These are phyloP conservation scores for Netelia fuscicornis DNA, from an alignment of 2,888 invertebrate genomes.

Conservation along the genomic window DNA sequence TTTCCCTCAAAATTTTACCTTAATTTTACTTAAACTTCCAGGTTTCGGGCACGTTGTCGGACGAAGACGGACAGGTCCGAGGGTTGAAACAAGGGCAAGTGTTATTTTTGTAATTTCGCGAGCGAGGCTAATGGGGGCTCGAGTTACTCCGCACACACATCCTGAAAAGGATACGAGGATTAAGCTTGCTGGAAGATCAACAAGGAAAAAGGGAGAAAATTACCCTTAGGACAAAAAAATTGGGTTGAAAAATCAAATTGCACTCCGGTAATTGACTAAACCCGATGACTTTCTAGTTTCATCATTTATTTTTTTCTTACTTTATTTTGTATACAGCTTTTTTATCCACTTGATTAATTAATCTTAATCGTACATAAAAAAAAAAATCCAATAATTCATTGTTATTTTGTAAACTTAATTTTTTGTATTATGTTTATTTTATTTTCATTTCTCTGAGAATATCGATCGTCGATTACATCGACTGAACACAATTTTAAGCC, in stretches of 20 bases:
- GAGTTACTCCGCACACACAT: slow-evolving; percentile 31
- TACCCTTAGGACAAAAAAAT: not conserved
- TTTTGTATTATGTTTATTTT: no score
- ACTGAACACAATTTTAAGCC: not conserved
- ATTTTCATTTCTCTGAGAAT: no score
- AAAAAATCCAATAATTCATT: no score
- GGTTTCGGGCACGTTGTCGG: slow-evolving; percentile 54
- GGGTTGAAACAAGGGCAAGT: slow-evolving; percentile 74
- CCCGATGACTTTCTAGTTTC: no score
- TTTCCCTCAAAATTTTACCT: slow-evolving; percentile 79
- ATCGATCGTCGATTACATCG: not conserved
- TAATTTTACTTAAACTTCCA: slow-evolving; percentile 81
- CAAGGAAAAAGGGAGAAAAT: not conserved
- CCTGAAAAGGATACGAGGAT: slow-evolving; percentile 48
- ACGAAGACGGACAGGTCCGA: slow-evolving; percentile 23
- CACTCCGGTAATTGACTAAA: no score
- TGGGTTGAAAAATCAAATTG: not conserved
- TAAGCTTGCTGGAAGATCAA: slow-evolving; percentile 38
- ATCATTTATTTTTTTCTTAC: no score
- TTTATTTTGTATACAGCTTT: no score
- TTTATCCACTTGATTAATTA: no score
- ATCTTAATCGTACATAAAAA: no score
- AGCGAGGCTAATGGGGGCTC: slow-evolving; percentile 75
- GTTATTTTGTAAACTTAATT: no score
- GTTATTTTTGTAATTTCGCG: slow-evolving; percentile 82